These are phyloP conservation scores for Cryptus viduatorius DNA, from an alignment of 2,888 invertebrate species.

Conservation along the genomic window DNA sequence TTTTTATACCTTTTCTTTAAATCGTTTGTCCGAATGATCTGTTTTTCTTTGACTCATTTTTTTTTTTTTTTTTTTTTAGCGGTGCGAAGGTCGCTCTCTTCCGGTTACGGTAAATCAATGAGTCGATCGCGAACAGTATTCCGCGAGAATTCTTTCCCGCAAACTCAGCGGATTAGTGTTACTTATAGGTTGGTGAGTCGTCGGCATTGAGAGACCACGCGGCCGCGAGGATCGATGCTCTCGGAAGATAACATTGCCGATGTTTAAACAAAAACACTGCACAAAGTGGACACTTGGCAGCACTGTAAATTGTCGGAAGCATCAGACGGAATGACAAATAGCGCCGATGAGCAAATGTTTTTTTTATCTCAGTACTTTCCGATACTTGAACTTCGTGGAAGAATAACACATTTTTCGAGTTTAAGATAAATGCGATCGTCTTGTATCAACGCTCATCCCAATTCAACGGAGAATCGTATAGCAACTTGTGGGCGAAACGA, in stretches of 20 bases:
- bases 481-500: neutral
- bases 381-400: neutral
- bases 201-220: neutral
- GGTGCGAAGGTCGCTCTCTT: constrained; percentile 2
- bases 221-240: no score
- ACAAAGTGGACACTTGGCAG: neutral
- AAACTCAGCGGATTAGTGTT: neutral
- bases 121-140: neutral
- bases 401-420: neutral
- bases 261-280: no score
- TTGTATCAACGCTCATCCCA: neutral
- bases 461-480: no score
- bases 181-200: neutral
- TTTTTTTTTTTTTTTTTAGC: neutral
- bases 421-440: neutral
- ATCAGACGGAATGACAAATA: neutral
- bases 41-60: constrained; percentile 25
- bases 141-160: neutral
- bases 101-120: constrained; percentile 21
- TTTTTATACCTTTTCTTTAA: constrained; percentile 17
- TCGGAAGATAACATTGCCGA: no score
- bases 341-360: constrained; percentile 1
- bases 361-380: neutral
- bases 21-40: constrained; percentile 14
- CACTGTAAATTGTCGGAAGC: neutral